Percentiles rank a stretch among this genome's conserved stretches.
Conservation (phyloP, 1,140 invertebrate species). For the Hylyphantes graminicola region DNA sequence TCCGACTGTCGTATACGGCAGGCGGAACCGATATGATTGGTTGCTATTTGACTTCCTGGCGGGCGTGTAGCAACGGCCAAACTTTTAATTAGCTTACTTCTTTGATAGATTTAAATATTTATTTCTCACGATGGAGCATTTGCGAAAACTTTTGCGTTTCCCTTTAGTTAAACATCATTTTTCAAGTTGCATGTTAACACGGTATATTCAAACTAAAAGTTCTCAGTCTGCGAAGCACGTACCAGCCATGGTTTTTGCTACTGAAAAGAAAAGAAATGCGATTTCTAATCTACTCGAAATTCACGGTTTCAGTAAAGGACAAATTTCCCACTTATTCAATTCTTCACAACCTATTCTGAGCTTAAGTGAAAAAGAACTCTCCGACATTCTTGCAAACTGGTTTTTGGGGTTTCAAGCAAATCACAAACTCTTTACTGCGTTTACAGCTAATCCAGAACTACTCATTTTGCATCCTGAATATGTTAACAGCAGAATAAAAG, state of each 20-base stretch:
- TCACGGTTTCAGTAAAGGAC: slow-evolving; percentile 26
- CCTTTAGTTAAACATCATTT: no score
- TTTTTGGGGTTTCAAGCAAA: not conserved
- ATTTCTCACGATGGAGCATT: no score
- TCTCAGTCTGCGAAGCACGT: not conserved
- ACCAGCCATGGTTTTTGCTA: not conserved
- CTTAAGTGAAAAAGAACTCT: slow-evolving; percentile 25
- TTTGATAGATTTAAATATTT: no score
- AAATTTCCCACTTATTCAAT: slow-evolving; percentile 20
- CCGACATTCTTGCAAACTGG: slow-evolving; percentile 7
- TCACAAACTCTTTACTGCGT: slow-evolving; percentile 21
- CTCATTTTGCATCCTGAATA: slow-evolving; percentile 28
- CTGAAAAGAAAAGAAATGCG: slow-evolving; percentile 7
- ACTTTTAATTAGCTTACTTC: no score
- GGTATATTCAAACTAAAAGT: not conserved
- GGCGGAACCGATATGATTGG: no score
- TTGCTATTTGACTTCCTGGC: no score
- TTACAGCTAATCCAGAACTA: slow-evolving; percentile 34
- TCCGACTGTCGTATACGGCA: no score
- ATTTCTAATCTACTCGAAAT: slow-evolving; percentile 2
- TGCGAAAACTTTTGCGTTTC: no score
- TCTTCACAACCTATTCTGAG: slow-evolving; percentile 5
- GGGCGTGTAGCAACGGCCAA: no score
- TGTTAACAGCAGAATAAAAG: slow-evolving; percentile 1
- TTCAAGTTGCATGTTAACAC: no score